These are phyloP conservation scores for Rhinophrynus dorsalis DNA, from an alignment of 2,797 vertebrate species.

Conservation along the genomic window DNA sequence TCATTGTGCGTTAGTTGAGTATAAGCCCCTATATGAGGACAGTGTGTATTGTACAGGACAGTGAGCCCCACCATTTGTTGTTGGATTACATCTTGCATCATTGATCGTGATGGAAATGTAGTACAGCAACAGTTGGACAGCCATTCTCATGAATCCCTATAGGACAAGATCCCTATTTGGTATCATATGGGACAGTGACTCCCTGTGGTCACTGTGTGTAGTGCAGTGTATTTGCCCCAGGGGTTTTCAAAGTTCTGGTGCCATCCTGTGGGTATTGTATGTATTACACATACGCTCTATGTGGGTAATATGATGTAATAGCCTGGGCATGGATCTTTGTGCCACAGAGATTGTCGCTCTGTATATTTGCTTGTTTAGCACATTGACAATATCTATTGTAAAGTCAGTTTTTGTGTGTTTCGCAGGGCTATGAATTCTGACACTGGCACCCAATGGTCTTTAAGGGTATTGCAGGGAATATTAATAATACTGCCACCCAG, in stretches of 20 bases:
- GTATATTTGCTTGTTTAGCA: too few relatives aligned
- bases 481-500: slow-evolving; percentile 39
- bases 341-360: neutral
- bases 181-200: neutral
- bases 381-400: too few relatives aligned
- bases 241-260: neutral
- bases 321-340: too few relatives aligned
- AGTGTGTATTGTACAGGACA: neutral
- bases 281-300: too few relatives aligned
- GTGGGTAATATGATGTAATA: too few relatives aligned
- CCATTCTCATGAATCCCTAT: too few relatives aligned
- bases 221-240: slow-evolving; percentile 1
- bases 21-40: neutral
- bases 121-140: too few relatives aligned
- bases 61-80: too few relatives aligned
- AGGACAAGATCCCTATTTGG: neutral
- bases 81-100: too few relatives aligned
- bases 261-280: neutral
- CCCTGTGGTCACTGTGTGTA: slow-evolving; percentile 1
- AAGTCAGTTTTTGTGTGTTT: too few relatives aligned
- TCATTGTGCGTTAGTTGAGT: neutral
- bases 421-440: too few relatives aligned
- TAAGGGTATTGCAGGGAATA: neutral
- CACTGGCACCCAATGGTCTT: slow-evolving; percentile 2
- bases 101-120: too few relatives aligned